These are phyloP conservation scores for Ophioderma brevispina DNA, from an alignment of 35 echinoderm and acorn worm species.

Conservation along the genomic window DNA sequence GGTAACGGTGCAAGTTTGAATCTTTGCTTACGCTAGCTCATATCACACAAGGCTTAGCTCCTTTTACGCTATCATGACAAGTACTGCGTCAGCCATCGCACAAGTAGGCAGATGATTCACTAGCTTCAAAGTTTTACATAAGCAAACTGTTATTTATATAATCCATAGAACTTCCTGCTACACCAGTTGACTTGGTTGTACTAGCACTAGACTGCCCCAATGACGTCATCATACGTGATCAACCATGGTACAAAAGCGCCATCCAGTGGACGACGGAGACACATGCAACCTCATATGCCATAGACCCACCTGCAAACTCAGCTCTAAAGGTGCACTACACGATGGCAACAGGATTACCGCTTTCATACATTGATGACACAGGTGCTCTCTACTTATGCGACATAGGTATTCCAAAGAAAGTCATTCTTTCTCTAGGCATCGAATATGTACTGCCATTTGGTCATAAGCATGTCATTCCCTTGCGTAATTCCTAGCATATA, in stretches of 20 bases:
- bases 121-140: too few relatives aligned
- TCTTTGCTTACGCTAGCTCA: too few relatives aligned
- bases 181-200: conserved; percentile 55
- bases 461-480: conserved; percentile 46
- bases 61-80: background rate
- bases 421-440: conserved; percentile 38
- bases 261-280: conserved; percentile 38
- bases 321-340: conserved; percentile 34
- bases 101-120: background rate
- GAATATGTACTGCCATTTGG: conserved; percentile 63
- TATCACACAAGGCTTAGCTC: background rate
- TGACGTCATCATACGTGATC: conserved; percentile 45
- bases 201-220: conserved; percentile 56
- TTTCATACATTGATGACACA: conserved; percentile 33
- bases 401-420: conserved; percentile 71
- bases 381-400: conserved; percentile 72
- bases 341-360: conserved; percentile 44
- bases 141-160: background rate
- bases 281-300: conserved; percentile 30
- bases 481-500: conserved; percentile 39
- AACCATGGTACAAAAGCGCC: conserved; percentile 53
- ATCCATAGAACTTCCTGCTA: conserved; percentile 3
- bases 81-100: background rate
- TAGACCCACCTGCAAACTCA: conserved; percentile 70
- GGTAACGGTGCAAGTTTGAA: too few relatives aligned